These are phyloP conservation scores for Cotesia vestalis DNA, from an alignment of 1,140 invertebrate species.

Conservation along the genomic window DNA sequence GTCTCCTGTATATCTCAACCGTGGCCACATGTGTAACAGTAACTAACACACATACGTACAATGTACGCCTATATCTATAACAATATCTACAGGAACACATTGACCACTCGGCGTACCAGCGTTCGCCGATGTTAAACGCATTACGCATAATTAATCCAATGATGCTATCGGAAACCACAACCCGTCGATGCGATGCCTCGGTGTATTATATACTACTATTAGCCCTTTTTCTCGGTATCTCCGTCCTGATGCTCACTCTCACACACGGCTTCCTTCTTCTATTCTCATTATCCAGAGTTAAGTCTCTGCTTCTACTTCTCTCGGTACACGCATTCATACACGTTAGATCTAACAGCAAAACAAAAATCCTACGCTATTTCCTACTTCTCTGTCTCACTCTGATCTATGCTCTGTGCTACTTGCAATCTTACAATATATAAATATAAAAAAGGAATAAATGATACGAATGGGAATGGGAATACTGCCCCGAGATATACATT, in stretches of 20 bases:
- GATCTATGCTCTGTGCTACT: neutral
- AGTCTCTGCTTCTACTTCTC: too few species aligned
- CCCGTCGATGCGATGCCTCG: conserved; percentile 20
- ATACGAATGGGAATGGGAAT: conserved; percentile 25
- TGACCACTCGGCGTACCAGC: too few species aligned
- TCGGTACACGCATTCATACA: too few species aligned
- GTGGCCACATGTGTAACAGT: too few species aligned
- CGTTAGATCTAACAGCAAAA: too few species aligned
- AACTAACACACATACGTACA: neutral
- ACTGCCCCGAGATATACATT: conserved; percentile 10
- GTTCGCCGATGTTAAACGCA: conserved; percentile 41
- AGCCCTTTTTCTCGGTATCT: too few species aligned
- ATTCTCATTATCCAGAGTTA: neutral
- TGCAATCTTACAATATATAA: neutral
- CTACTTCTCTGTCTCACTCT: neutral
- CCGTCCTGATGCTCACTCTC: neutral
- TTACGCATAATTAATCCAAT: conserved; percentile 55
- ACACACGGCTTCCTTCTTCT: neutral
- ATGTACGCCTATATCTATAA: neutral
- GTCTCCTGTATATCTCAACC: too few species aligned
- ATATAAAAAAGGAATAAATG: conserved; percentile 8
- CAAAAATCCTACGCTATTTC: neutral
- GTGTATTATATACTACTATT: conserved; percentile 2
- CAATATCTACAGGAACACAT: neutral
- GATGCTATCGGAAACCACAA: conserved; percentile 46